Base-by-base conservation (phyloP, 2,797 vertebrate genomes). In the Diceros bicornis region DNA sequence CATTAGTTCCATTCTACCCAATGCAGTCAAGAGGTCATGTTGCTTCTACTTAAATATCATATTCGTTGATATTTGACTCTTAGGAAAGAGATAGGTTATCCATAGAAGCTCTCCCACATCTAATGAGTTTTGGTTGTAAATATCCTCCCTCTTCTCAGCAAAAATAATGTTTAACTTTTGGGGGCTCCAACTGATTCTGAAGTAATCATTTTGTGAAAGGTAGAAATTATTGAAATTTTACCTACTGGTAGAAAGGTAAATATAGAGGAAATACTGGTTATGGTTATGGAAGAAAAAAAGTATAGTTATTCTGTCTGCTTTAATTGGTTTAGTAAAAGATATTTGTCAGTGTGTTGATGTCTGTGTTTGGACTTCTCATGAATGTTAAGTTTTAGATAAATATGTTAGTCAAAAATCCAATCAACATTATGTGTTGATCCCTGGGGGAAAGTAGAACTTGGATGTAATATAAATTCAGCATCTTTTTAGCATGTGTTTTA, bases 271-370 rank as follows among this genome's bases (percentile, higher is more conserved):
- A 34, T 66, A 61, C 0, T 55, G 13, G 32, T 82, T 84, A 78
- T 74, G 8, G 2, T 20, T 95, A 95, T 13, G 7, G 17, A 77
- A 79, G 27, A 21, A 61, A 74, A 78, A 59, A 93, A 52, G 20
- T 44, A 23, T 61, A 23, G 41, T 77, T 92, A 32, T 64, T 84
- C 20, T 74, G n/a, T 77, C 61, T 78, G 62, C 37, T 72, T 89
- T 84, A 91, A 71, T 89, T 92, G 83, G 32, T 95, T 97, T 95
- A 79, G 96, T 77, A 74, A 82, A 91, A 96, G 52, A 50, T 93
- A 78, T 84, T 91, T 83, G 41, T 74, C 88, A 93, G 81, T 88
- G 59, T 93, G 50, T 66, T 79, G 50, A 89, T 95, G 91, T 97
- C 81, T 68, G 62, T 92, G 57, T 75, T 97, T 88, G 83, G 90